Evolutionary conservation across 2,113 vertebrate species (phyloP).

Genomic region (Egretta garzetta): DNA sequence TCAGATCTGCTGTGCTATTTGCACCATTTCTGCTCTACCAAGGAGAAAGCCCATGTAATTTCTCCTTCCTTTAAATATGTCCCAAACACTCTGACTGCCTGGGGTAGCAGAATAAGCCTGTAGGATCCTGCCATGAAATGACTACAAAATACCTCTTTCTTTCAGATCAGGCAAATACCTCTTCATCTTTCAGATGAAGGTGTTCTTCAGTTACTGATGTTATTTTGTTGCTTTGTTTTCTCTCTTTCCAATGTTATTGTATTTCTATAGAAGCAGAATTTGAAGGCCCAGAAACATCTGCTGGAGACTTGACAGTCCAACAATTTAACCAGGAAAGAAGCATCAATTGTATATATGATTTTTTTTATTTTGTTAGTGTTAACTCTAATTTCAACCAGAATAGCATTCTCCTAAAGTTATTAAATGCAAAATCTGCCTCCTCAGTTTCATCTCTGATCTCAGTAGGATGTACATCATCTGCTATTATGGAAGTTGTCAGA

Average conservation of each 20-base stretch:
- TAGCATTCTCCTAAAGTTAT: neutral
- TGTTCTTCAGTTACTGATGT: neutral
- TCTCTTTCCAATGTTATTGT: neutral
- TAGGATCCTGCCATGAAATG: neutral
- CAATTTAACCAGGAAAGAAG: neutral
- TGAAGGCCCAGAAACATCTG: neutral
- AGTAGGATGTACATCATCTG: neutral
- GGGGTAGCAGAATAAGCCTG: neutral
- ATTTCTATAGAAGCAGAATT: neutral
- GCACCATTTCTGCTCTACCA: neutral
- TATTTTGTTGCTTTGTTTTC: neutral
- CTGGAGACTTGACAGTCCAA: neutral
- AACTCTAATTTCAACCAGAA: neutral
- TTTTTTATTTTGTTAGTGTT: neutral
- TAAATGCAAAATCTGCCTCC: neutral
- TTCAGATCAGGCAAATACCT: too few species aligned
- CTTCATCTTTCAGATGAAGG: too few species aligned
- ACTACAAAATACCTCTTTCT: neutral
- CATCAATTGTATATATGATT: neutral
- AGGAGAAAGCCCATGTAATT: accelerated
- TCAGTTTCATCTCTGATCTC: neutral
- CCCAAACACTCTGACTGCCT: neutral
- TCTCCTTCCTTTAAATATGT: neutral
- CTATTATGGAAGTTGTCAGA: neutral
- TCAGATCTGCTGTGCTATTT: neutral